Evolutionary conservation across 2,888 invertebrate species (phyloP), one percentile per base, ranked within the genome.

Genomic region (Caenorhabditis doughertyi): DNA sequence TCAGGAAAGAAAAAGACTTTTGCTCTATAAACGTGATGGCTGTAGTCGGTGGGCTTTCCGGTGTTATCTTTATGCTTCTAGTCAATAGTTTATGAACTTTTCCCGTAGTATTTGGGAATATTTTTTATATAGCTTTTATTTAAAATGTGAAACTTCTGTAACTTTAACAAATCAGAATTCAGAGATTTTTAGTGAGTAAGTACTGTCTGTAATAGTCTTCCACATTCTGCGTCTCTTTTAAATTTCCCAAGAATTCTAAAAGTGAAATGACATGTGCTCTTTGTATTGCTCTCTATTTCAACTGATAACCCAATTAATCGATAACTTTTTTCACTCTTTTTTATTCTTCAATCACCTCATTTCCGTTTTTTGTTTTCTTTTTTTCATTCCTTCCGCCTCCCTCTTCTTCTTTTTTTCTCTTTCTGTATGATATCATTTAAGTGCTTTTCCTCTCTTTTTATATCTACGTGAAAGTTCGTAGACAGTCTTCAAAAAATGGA

Each of bases 291-390:
- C 71, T 21, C 42, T 21, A 9, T 13, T 21, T 23, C 64, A 21
- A 62, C 62, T 79, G 77, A 79, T 70, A 70, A 79, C 55, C 32
- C 70, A 70, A 70, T 70, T 79, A 70, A 70, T 70, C 77, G 47
- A 70, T 79, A n/a, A 67, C 39, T 39, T 13, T 32, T 9, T 16
- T 18, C 35, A 23, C 18, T 47, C 29, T 11, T 21, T 16, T 27
- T 13, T 60, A 47, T 25, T 64, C 47, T 60, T 13, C 32, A 16
- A 47, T 62, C 64, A 70, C 55, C 70, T 62, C 71, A 62, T 79
- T 79, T 79, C 71, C 71, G 56, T 65, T 71, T 79, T 79, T 71
- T 77, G 55, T 64, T 70, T 47, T 77, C 7, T 47, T 11, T 56
- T 16, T 16, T 11, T 39, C 39, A 9, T 39, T 13, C 11, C 56